Percentiles rank a stretch among this genome's conserved stretches.
Evolutionary conservation across 2,797 vertebrate genomes (phyloP).

Genomic region (Gambelia wislizenii): DNA sequence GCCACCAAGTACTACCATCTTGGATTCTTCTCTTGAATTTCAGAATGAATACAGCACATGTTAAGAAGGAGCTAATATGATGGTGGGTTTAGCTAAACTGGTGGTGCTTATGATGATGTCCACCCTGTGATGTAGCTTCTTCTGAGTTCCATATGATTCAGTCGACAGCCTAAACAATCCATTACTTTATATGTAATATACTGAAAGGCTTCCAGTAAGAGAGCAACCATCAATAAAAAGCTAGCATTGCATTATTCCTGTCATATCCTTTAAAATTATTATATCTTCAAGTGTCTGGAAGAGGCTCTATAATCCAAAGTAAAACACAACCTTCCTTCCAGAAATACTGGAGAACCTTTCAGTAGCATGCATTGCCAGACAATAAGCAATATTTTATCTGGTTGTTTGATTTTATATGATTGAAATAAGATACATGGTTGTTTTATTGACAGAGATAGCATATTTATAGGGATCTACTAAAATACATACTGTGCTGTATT

Average conservation of each 20-base stretch:
- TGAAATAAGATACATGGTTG: neutral
- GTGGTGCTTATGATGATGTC: neutral
- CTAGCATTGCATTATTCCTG: neutral
- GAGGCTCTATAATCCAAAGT: neutral
- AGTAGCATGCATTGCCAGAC: neutral
- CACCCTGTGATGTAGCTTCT: neutral
- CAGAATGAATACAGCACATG: too few relatives aligned
- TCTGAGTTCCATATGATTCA: neutral
- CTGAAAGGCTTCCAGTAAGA: neutral
- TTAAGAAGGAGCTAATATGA: neutral
- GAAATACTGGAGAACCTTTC: neutral
- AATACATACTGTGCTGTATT: neutral
- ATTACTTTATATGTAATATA: neutral
- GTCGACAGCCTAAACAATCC: too few relatives aligned
- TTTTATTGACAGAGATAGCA: conserved; percentile 16
- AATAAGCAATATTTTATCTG: conserved; percentile 1
- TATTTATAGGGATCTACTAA: neutral
- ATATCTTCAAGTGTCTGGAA: neutral
- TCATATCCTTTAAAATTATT: neutral
- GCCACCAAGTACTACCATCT: too few relatives aligned
- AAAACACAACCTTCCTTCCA: neutral
- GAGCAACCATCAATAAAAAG: neutral
- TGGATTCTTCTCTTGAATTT: too few relatives aligned
- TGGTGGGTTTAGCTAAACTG: neutral
- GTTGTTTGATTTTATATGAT: fast-evolving